Conservation (phyloP, 1,140 invertebrate genomes). For the Zaprionus kolodkinae region DNA sequence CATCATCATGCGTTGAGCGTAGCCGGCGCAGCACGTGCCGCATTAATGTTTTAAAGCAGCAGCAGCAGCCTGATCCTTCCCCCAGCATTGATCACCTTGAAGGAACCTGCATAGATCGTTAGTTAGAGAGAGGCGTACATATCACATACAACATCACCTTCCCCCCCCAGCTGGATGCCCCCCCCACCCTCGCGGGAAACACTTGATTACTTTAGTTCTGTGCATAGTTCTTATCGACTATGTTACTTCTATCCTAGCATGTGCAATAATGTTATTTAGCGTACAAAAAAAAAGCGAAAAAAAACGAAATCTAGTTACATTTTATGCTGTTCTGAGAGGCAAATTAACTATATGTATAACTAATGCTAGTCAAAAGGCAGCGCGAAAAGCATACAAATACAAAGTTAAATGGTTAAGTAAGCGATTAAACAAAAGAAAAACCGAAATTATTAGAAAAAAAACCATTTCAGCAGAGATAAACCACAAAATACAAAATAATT, state of each 20-base stretch:
- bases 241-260: conserved; percentile 62
- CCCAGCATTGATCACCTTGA: not conserved
- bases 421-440: conserved; percentile 4
- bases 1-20: conserved; percentile 61
- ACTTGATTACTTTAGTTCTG: conserved; percentile 38
- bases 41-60: conserved; percentile 57
- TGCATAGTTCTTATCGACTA: conserved; percentile 25
- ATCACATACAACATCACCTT: not conserved
- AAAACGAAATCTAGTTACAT: conserved; percentile 55
- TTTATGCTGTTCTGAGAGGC: conserved; percentile 73
- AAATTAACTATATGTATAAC: conserved; percentile 54
- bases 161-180: not conserved
- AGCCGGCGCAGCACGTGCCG: conserved; percentile 48
- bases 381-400: conserved; percentile 31
- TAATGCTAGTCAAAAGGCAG: conserved; percentile 55
- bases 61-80: no score
- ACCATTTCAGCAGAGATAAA: conserved; percentile 37
- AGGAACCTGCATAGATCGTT: not conserved
- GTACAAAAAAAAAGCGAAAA: conserved; percentile 39
- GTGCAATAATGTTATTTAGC: conserved; percentile 73
- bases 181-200: not conserved
- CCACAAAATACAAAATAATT: conserved; percentile 60
- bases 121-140: not conserved
- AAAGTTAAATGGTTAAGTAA: conserved; percentile 29
- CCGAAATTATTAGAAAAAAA: conserved; percentile 33